Conservation (phyloP, 2,797 vertebrate genomes). For the Cygnus olor region DNA sequence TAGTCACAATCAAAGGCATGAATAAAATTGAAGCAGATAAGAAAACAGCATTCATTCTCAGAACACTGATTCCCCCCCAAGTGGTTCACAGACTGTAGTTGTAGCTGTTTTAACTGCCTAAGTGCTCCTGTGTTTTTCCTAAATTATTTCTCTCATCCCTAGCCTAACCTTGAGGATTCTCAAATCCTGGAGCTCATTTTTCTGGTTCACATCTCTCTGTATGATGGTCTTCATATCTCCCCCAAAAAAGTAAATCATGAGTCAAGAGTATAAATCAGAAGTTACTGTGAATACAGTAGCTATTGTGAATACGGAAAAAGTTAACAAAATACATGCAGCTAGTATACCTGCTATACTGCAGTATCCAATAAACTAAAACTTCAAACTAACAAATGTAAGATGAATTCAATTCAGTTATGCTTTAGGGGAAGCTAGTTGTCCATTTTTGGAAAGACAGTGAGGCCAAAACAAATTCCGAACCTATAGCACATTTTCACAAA, state of each 20-base stretch:
- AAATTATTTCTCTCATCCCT: background rate
- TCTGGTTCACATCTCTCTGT: background rate
- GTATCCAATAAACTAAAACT: background rate
- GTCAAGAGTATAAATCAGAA: background rate
- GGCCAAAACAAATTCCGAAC: background rate
- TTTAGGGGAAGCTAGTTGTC: background rate
- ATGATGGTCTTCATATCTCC: background rate
- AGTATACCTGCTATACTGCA: background rate
- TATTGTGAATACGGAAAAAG: background rate
- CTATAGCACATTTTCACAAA: background rate
- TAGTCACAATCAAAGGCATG: background rate
- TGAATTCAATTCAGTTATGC: background rate
- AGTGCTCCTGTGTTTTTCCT: background rate
- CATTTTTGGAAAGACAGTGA: background rate
- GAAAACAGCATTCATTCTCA: background rate
- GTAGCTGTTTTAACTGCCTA: background rate
- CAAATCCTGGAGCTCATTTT: background rate
- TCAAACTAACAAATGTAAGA: background rate
- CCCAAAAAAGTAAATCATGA: background rate
- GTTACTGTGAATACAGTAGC: background rate
- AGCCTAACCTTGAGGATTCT: background rate
- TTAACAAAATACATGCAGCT: background rate
- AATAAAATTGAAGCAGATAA: background rate
- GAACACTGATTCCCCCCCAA: background rate
- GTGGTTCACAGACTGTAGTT: background rate